A percentile compares a stretch with the other conserved stretches of the same genome.
phyloP scores from a whole-genome alignment of 2,113 vertebrate genomes.

The Edolisoma coerulescens region DNA sequence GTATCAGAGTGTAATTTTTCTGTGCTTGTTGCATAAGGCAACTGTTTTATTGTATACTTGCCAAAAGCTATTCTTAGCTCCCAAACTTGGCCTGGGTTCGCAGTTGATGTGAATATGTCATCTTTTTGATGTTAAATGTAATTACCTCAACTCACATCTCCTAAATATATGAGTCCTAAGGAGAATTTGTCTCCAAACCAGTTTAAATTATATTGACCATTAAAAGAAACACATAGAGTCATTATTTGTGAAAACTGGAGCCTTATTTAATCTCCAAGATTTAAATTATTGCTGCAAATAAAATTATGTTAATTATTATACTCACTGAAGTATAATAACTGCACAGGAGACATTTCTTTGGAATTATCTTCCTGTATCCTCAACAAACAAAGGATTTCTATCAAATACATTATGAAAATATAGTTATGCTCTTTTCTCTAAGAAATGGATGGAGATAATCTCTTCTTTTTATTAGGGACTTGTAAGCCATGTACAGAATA shows the following conservation, averaged over 20 bases:
- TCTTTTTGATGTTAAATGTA: neutral
- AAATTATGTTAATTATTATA: constrained; percentile 39
- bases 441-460: neutral
- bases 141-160: neutral
- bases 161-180: neutral
- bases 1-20: neutral
- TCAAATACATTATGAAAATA: neutral
- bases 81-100: neutral
- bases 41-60: neutral
- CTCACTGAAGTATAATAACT: neutral
- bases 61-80: neutral
- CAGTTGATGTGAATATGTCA: neutral
- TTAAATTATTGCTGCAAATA: constrained; percentile 29
- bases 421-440: neutral
- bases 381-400: constrained; percentile 10
- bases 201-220: neutral
- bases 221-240: neutral
- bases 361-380: neutral
- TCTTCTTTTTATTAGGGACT: neutral
- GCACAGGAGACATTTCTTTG: neutral
- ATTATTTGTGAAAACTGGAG: neutral
- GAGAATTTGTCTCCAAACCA: neutral
- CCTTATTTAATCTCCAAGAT: neutral
- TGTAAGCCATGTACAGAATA: neutral
- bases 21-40: neutral